Evolutionary conservation across 2,888 invertebrate genomes (phyloP), one percentile per base, ranked within the genome.

Genomic region (Tetrapedia diversipes): DNA sequence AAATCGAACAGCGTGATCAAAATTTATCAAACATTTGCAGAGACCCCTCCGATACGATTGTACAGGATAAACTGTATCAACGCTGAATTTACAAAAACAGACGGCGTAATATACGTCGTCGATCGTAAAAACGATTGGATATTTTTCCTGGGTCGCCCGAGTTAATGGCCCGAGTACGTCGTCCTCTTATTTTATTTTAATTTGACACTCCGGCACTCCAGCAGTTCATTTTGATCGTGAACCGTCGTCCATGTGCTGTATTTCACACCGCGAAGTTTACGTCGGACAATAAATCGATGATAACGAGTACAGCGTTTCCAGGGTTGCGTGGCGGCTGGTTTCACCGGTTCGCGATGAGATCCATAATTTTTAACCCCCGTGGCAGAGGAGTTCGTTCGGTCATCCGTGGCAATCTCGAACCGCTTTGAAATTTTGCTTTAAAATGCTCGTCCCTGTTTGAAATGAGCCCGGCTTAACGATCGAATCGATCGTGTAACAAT

Each of bases 261-360:
- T 47, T 65, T 72, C 49, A 64, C 63, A 56, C 27, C 14, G 24
- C 24, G 8, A 22, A 69, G 66, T 70, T 70, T 70, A 72, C 68
- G 74, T 65, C 45, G 41, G 22, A 39, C 67, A 34, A 70, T 68
- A 77, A 79, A 80, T 80, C 74, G 61, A 71, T 54, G 59, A 54
- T 71, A 81, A 74, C 70, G 70, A 74, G 70, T 43, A 39, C 47
- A 54, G 57, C 27, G 67, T 81, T 39, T 41, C 59, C 54, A 11
- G 10, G 49, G 22, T 2, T 2, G 41, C 34, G 47, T 37, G 22
- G 64, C 51, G 45, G 53, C 41, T 41, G 54, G n/a, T 71, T 66
- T 56, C 54, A 49, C 7, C 51, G n/a, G 27, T 34, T 29, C 41
- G 16, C 65, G 66, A 63, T 53, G 56, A 73, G 66, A 66, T 61